Base-by-base conservation (phyloP, 2,113 vertebrate species). In the Dascyllus trimaculatus region DNA sequence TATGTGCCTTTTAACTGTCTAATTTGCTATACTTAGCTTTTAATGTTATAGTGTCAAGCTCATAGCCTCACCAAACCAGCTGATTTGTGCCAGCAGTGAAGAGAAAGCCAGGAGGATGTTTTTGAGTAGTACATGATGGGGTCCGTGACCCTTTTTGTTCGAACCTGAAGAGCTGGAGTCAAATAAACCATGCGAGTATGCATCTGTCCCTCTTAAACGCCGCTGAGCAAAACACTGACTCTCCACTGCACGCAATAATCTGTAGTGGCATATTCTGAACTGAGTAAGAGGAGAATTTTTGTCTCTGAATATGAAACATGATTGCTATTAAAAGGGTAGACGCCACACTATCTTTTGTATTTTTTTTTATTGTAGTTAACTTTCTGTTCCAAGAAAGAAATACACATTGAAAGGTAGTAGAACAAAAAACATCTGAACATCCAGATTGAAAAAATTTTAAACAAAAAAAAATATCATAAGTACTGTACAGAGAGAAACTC, bases 391-490 rank as follows among this genome's bases (percentile, higher is more conserved):
- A 89, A 73, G 58, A 79, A 72, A 81, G 25, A 62, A 77, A 21
- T 61, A 80, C 57, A 87, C 85, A 82, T 45, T 81, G 59, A 86
- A 78, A 86, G 52, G 22, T 66, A 79, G n/a, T 29, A 32, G 84
- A 84, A 66, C 11, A 25, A 46, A 59, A 59, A 71, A 85, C 74
- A 71, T 32, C 46, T 54, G 53, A 61, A 84, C 80, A 75, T 81
- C 75, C 46, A 79, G 56, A 75, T 40, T 52, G 46, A 60, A 73
- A 77, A 75, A 26, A n/a, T n/a, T n/a, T n/a, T 3, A 72, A 19
- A 54, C 5, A 29, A 60, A 26, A 73, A 21, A 43, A 43, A 32
- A 29, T 70, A 56, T 62, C 74, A 64, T 78, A 52, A 82, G 71
- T 43, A 68, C 78, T 73, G 51, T 69, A 85, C 67, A 69, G 49